These are phyloP conservation scores for Trichechus manatus DNA, from an alignment of 2,113 vertebrate genomes.

Conservation along the genomic window DNA sequence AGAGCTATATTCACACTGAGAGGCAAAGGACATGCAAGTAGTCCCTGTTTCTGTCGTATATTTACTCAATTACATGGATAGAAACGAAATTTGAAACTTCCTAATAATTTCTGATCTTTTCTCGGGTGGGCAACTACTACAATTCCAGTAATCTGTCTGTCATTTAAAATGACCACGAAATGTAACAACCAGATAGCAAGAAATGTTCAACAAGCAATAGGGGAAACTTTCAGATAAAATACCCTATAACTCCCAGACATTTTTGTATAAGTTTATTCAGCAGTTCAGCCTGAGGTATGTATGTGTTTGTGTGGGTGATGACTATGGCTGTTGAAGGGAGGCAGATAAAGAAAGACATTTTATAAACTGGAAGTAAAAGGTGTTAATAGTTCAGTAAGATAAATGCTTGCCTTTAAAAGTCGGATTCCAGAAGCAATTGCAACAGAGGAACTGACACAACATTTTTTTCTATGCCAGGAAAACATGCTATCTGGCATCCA, in stretches of 20 bases:
- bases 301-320: conserved; percentile 35
- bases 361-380: conserved; percentile 77
- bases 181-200: conserved; percentile 52
- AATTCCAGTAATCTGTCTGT: conserved; percentile 30
- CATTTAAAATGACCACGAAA: conserved; percentile 52
- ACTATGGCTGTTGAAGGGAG: conserved; percentile 37
- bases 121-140: conserved; percentile 32
- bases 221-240: conserved; percentile 80
- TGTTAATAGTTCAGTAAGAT: conserved; percentile 85
- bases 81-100: conserved; percentile 60
- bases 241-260: conserved; percentile 59
- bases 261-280: conserved; percentile 77
- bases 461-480: conserved; percentile 75
- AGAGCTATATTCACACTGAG: conserved; percentile 34
- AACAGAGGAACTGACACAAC: conserved; percentile 77
- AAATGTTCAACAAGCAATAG: conserved; percentile 61
- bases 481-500: conserved; percentile 69
- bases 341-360: conserved; percentile 65
- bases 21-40: conserved; percentile 8
- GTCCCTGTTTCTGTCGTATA: conserved; percentile 15
- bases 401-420: conserved; percentile 84
- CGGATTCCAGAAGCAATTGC: conserved; percentile 83
- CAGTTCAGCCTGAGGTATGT: conserved; percentile 55
- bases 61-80: conserved; percentile 47
- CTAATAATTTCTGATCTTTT: conserved; percentile 43